A percentile compares a stretch with the other conserved stretches of the same genome.
phyloP scores from a whole-genome alignment of 2,797 vertebrate species.

The Brachymystax lenok region DNA sequence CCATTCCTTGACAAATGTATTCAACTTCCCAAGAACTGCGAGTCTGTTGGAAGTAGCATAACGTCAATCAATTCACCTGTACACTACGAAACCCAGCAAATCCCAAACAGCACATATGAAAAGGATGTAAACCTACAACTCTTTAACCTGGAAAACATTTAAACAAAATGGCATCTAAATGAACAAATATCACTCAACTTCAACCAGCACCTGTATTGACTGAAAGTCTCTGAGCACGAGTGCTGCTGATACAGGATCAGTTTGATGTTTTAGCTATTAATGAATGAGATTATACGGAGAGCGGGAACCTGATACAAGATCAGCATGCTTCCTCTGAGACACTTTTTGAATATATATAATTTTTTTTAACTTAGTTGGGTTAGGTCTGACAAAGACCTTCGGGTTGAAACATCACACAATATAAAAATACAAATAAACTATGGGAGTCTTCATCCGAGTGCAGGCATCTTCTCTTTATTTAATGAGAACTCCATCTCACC shows the following conservation, averaged over 20 bases:
- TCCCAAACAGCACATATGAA: neutral
- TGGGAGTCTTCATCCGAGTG: too few species aligned
- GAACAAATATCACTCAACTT: neutral
- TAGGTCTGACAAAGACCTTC: too few species aligned
- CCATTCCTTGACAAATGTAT: slow-evolving; percentile 95
- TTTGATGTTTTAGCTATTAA: neutral
- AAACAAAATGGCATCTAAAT: neutral
- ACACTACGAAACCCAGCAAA: neutral
- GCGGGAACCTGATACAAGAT: too few species aligned
- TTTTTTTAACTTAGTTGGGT: too few species aligned
- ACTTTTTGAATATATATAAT: too few species aligned
- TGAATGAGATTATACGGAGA: neutral
- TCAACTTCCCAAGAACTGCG: slow-evolving; percentile 91
- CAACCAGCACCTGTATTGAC: too few species aligned
- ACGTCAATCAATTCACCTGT: neutral
- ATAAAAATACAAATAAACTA: too few species aligned
- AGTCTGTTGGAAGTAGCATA: slow-evolving; percentile 75
- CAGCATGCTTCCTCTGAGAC: too few species aligned
- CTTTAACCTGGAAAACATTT: neutral
- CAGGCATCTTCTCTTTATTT: neutral
- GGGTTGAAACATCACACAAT: too few species aligned
- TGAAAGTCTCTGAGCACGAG: too few species aligned
- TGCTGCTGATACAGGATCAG: too few species aligned
- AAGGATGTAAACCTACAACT: neutral
- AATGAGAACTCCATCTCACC: slow-evolving; percentile 64